These are phyloP conservation scores for Ectemnius continuus DNA, from an alignment of 2,888 invertebrate species.

Conservation along the genomic window DNA sequence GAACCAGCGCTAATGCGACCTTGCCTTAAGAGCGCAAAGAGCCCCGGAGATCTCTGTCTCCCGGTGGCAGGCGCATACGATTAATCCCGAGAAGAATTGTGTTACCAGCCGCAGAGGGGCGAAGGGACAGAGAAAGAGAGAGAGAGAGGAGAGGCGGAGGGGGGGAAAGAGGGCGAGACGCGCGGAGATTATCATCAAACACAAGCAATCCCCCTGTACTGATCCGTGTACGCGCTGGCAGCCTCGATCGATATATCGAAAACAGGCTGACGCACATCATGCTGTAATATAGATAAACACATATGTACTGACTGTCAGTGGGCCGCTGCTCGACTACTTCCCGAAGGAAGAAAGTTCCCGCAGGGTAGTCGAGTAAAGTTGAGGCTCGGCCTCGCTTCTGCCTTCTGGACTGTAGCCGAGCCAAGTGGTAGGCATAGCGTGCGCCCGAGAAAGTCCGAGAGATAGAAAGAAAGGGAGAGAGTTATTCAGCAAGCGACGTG, in stretches of 20 bases:
- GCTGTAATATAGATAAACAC: conserved; percentile 45
- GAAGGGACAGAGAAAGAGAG: conserved; percentile 19
- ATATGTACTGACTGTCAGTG: too few relatives aligned
- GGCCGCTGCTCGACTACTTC: too few relatives aligned
- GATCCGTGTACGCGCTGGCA: conserved; percentile 54
- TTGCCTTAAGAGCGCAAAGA: conserved; percentile 38
- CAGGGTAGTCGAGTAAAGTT: too few relatives aligned
- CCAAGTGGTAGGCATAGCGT: too few relatives aligned
- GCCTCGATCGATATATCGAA: conserved; percentile 60
- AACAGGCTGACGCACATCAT: conserved; percentile 56
- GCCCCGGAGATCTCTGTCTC: conserved; percentile 35
- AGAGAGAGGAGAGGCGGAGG: background rate
- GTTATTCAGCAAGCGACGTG: conserved; percentile 25
- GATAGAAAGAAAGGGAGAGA: background rate
- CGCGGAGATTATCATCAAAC: conserved; percentile 40
- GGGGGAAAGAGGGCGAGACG: conserved; percentile 19
- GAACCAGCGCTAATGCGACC: conserved; percentile 37
- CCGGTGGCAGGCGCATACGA: conserved; percentile 24
- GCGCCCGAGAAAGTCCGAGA: too few relatives aligned
- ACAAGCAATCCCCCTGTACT: conserved; percentile 48
- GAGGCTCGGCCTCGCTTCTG: too few relatives aligned
- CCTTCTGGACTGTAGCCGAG: too few relatives aligned
- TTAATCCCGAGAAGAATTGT: conserved; percentile 35
- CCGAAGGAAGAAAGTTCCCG: too few relatives aligned
- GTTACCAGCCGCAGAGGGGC: conserved; percentile 5